Evolutionary conservation across 2,113 vertebrate species (phyloP), one percentile per base, ranked within the genome.

Genomic region (Trematocara marginatum): DNA sequence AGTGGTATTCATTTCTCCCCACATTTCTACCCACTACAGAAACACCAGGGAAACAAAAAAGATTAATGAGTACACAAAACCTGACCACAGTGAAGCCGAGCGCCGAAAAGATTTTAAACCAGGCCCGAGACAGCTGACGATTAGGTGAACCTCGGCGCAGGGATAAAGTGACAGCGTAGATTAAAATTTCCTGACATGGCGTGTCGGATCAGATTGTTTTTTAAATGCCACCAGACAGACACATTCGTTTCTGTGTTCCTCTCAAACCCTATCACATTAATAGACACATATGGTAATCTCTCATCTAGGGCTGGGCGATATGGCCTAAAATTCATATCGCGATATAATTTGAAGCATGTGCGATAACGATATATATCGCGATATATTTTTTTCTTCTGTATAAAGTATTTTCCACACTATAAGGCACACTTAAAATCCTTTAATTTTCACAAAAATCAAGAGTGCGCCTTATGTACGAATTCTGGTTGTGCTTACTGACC

Each of bases 1-100:
- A 53, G 51, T 7, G 2, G 31, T 53, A 79, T 59, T 85, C 7
- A 7, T 88, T 53, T 88, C 59, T 84, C 78, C 53, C 38, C 53
- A 76, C 35, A 59, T 89, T 86, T 80, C 74, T 64, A 2, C 81
- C 64, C 64, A 83, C 84, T 51, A 42, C 71, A 78, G 45, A 83
- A 81, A 84, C 80, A 82, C 71, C 29, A 10, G 35, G 51, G 51
- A 56, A 84, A 74, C 18, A 12, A 9, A 79, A 74, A 82, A 85
- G 88, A 94, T 85, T 74, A 87, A 94, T 84, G 69, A 85, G 23
- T 31, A 10, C 12, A 66, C 71, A 76, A 52, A 0, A 47, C 40
- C 20, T 74, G 61, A 54, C 57, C 57, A 13, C 49, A 56, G 29
- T 20, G 51, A 61, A 74, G 54, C 59, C 26, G 35, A 78, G 49